Percentiles rank a stretch among this genome's conserved stretches.
phyloP scores from a whole-genome alignment of 2,888 invertebrate genomes.

The Rhagonycha fulva region DNA sequence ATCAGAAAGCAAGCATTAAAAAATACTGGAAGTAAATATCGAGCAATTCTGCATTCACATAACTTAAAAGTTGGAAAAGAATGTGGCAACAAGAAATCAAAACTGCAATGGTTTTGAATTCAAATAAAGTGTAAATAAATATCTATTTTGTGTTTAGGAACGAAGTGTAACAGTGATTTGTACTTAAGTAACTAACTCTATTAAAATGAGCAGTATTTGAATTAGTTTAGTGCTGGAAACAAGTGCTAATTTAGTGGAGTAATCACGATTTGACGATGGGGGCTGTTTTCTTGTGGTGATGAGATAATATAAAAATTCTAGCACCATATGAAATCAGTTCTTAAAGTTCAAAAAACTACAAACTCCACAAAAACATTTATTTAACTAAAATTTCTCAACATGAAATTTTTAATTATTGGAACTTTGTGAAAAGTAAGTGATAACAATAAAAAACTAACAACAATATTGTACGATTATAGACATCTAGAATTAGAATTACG shows the following conservation, averaged over 20 bases:
- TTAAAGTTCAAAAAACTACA: constrained; percentile 36
- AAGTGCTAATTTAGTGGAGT: neutral
- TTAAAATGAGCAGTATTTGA: constrained; percentile 31
- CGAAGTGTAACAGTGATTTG: constrained; percentile 53
- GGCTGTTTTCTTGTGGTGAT: constrained; percentile 71
- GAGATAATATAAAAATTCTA: constrained; percentile 64
- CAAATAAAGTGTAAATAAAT: constrained; percentile 52
- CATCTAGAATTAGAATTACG: constrained; percentile 17
- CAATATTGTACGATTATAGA: constrained; percentile 32
- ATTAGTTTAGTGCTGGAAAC: constrained; percentile 33
- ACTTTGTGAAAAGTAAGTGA: constrained; percentile 28
- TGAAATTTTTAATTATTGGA: constrained; percentile 18
- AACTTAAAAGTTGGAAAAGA: neutral
- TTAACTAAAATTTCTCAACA: constrained; percentile 28
- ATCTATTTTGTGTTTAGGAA: constrained; percentile 55
- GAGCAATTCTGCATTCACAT: constrained; percentile 29
- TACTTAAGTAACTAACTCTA: constrained; percentile 50
- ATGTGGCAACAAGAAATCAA: constrained; percentile 40
- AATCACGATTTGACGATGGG: constrained; percentile 51
- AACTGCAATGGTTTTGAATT: constrained; percentile 49
- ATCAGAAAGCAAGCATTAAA: constrained; percentile 36
- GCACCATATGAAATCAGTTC: constrained; percentile 73
- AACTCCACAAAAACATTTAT: constrained; percentile 26
- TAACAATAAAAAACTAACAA: constrained; percentile 33
- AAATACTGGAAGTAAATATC: constrained; percentile 48